These are phyloP conservation scores for Aeoliscus strigatus DNA, from an alignment of 2,797 vertebrate genomes.

Conservation along the genomic window DNA sequence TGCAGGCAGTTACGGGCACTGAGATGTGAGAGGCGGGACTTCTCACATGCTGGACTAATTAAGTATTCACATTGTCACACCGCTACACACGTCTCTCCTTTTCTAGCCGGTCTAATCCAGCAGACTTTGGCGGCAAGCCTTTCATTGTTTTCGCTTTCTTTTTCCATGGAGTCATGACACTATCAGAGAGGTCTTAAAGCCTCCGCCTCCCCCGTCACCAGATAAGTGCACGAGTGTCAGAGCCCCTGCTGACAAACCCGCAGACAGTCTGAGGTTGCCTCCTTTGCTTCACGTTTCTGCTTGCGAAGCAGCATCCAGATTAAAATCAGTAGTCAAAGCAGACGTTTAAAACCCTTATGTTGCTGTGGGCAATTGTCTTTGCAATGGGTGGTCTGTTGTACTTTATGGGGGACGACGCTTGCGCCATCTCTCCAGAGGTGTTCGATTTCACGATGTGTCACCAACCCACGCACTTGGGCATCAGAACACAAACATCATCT, in stretches of 20 bases:
- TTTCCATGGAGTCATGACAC: constrained; percentile 66
- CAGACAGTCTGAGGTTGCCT: constrained; percentile 16
- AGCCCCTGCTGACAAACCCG: constrained; percentile 28
- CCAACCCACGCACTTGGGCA: constrained; percentile 33
- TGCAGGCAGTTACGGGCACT: constrained; percentile 49
- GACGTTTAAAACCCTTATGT: not conserved
- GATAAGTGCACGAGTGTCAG: constrained; percentile 44
- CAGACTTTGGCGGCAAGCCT: constrained; percentile 46
- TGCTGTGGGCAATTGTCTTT: constrained; percentile 8
- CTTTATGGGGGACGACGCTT: constrained; percentile 24
- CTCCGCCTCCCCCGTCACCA: constrained; percentile 40
- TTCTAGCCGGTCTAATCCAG: constrained; percentile 39
- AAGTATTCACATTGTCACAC: constrained; percentile 47
- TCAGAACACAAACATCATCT: constrained; percentile 43
- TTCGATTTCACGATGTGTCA: constrained; percentile 12
- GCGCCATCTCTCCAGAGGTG: constrained; percentile 13
- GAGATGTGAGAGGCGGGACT: constrained; percentile 23
- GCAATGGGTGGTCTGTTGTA: constrained; percentile 14
- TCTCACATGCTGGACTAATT: constrained; percentile 65
- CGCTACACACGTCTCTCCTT: constrained; percentile 29
- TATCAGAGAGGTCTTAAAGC: constrained; percentile 52
- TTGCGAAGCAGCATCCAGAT: constrained; percentile 21
- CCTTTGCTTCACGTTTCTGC: constrained; percentile 17
- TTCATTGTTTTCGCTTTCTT: constrained; percentile 59
- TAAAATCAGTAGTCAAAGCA: constrained; percentile 26